A percentile compares a stretch with the other conserved stretches of the same genome.
These are phyloP conservation scores for Rhincodon typus DNA, from an alignment of 2,797 vertebrate genomes.

Conservation along the genomic window DNA sequence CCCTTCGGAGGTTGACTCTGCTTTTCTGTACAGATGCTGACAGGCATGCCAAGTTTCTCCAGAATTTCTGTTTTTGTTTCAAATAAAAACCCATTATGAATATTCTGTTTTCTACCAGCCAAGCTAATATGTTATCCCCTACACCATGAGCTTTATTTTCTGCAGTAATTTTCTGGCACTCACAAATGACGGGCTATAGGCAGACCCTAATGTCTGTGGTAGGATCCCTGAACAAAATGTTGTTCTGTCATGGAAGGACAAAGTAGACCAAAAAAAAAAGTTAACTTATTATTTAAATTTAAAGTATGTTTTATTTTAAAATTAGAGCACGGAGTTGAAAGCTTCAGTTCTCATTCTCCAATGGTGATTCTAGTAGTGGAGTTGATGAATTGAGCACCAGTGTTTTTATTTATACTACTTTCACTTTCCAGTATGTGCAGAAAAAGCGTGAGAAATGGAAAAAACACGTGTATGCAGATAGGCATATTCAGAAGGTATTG, in stretches of 20 bases:
- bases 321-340: not conserved
- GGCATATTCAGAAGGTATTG: constrained; percentile 49
- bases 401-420: not conserved
- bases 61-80: no score
- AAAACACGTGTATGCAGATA: constrained; percentile 52
- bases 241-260: not conserved
- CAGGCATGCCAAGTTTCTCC: no score
- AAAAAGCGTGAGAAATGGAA: constrained; percentile 52
- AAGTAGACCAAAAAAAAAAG: not conserved
- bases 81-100: no score
- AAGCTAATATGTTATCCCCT: no score
- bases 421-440: constrained; percentile 57
- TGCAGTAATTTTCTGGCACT: not conserved
- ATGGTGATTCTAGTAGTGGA: not conserved
- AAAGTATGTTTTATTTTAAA: not conserved
- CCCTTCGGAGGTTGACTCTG: no score
- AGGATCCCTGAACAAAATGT: not conserved
- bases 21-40: no score
- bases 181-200: not conserved
- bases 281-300: not conserved
- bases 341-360: not conserved
- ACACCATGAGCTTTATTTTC: no score
- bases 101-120: no score
- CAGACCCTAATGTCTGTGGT: not conserved
- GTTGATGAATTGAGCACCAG: not conserved